phyloP scores from a whole-genome alignment of 2,797 vertebrate species.

The Anniella stebbinsi region DNA sequence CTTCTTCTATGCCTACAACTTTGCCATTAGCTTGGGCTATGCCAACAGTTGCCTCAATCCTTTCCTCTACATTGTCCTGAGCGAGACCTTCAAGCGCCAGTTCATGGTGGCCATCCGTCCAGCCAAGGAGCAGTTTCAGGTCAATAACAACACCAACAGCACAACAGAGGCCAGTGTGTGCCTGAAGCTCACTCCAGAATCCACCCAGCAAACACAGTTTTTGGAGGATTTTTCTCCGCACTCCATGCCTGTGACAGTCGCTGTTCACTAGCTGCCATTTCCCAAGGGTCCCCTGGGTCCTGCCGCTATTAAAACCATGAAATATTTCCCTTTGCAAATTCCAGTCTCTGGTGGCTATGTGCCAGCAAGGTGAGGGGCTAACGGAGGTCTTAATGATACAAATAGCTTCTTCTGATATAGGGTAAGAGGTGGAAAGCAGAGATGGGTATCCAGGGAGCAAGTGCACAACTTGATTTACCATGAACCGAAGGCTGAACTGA shows the following conservation, averaged over 20 bases:
- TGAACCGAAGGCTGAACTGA: not conserved
- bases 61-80: constrained; percentile 87
- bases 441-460: not conserved
- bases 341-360: fast-evolving
- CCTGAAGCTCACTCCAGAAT: constrained; percentile 78
- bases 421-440: not conserved
- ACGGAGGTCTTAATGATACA: not conserved
- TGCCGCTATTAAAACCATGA: not conserved
- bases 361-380: not conserved
- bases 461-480: not conserved
- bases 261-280: constrained; percentile 71
- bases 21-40: constrained; percentile 89
- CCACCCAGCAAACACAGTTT: constrained; percentile 76
- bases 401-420: not conserved
- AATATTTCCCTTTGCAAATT: not conserved
- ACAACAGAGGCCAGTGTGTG: constrained; percentile 80
- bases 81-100: constrained; percentile 87
- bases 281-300: not conserved
- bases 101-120: constrained; percentile 82
- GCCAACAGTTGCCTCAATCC: constrained; percentile 92
- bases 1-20: constrained; percentile 86
- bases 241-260: constrained; percentile 74
- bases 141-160: constrained; percentile 75
- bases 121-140: constrained; percentile 73
- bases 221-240: constrained; percentile 73